Base-by-base conservation (phyloP, 1,140 invertebrate genomes). In the Metopolophium dirhodum region DNA sequence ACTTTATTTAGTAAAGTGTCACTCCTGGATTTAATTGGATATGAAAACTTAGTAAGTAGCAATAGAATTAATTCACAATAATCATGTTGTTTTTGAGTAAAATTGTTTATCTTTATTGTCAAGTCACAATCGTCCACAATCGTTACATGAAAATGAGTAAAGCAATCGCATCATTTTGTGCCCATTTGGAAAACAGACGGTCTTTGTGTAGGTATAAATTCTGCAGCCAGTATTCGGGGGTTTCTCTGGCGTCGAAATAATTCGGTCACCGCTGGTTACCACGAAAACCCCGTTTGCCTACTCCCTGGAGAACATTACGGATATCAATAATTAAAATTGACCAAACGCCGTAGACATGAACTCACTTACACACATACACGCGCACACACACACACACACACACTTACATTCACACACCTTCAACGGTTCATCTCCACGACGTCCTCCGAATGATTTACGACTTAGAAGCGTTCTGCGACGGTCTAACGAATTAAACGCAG, bases 371-470 rank as follows among this genome's bases (percentile, higher is more conserved):
- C 11, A 87, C 85, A 11, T 11, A 11, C 26, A 30, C 30, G 0
- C 1, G 9, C 30, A 30, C 9, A 57, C 30, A 9, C n/a, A n/a
- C n/a, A n/a, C n/a, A n/a, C n/a, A n/a, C n/a, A n/a, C n/a, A n/a
- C n/a, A n/a, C n/a, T n/a, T n/a, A n/a, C n/a, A n/a, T n/a, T n/a
- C n/a, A n/a, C n/a, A n/a, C n/a, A n/a, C n/a, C n/a, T n/a, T n/a
- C n/a, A n/a, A n/a, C n/a, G n/a, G n/a, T n/a, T n/a, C n/a, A n/a
- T 61, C 57, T 37, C 37, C 30, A 68, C 30, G 30, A 68, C 30
- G 61, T 68, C 57, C 26, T 30, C 30, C 30, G 30, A 45, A 61
- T 90, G 88, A 90, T 90, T 90, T 90, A 90, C 88, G 54, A 90
- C 23, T n/a, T 54, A 7, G 11, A 30, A 49, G 86, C 45, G 22